Evolutionary conservation across 2,888 invertebrate species (phyloP), one percentile per base, ranked within the genome.

Genomic region (Aquatica leii): DNA sequence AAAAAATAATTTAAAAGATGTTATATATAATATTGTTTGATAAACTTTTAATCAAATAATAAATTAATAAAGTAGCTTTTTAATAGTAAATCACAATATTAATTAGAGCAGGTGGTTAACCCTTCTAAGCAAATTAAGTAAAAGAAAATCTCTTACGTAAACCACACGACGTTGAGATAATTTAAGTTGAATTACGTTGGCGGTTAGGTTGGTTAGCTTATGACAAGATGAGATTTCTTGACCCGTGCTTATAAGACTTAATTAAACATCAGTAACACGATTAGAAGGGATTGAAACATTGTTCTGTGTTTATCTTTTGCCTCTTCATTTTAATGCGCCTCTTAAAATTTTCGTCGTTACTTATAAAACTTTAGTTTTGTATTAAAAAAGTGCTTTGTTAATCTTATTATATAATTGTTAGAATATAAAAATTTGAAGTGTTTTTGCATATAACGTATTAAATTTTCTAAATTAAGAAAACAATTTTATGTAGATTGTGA

Each of bases 241-340:
- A 62, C 57, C 61, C 52, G 46, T 43, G 57, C 37, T 62, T 51
- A 62, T 52, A 35, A 51, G 56, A 62, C 51, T 62, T 62, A 62
- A 62, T 62, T 62, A 62, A 56, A 57, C 52, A 62, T 62, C 52
- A 57, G 56, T 57, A 51, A 62, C 62, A 62, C 46, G 20, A 51
- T 50, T 57, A 37, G 37, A 46, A 53, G 37, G 15, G 40, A 49
- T 61, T 17, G 53, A 46, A 37, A 54, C 21, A 40, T 48, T 49
- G 48, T 48, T 46, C 46, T n/a, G 43, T 9, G 51, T 49, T 20
- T 37, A 54, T 54, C 24, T 15, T 48, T 49, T 50, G 49, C 55
- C 50, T 55, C 35, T 37, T 51, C 15, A 8, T 51, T 58, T 58
- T 50, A 50, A 51, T 58, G 40, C 50, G 50, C 37, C 12, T 14